Evolutionary conservation across 2,113 vertebrate species (phyloP).

Genomic region (Gymnogyps californianus): DNA sequence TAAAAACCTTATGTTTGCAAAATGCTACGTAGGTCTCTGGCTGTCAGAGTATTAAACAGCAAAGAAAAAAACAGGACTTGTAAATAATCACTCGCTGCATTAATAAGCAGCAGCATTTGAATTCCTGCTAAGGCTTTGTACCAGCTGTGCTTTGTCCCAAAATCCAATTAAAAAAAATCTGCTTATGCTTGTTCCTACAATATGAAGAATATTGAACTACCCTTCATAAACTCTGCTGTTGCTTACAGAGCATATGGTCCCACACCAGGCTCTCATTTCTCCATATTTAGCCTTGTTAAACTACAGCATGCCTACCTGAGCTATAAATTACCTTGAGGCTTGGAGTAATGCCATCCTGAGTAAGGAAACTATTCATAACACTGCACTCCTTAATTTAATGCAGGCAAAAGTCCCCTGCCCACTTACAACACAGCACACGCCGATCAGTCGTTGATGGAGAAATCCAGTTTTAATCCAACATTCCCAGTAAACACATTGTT

Average conservation of each 20-base stretch:
- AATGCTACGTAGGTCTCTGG: neutral
- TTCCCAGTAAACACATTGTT: neutral
- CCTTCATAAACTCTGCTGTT: neutral
- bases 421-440: neutral
- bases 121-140: constrained; percentile 59
- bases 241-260: neutral
- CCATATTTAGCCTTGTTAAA: constrained; percentile 30
- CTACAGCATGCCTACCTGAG: constrained; percentile 21
- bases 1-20: neutral
- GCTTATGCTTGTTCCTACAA: constrained; percentile 50
- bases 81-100: constrained; percentile 41
- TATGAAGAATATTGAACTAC: neutral
- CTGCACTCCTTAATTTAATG: neutral
- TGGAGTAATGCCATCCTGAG: neutral
- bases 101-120: constrained; percentile 56
- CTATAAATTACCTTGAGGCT: constrained; percentile 36
- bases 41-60: constrained; percentile 36
- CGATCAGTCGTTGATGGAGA: neutral
- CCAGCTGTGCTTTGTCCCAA: constrained; percentile 63
- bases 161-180: constrained; percentile 51
- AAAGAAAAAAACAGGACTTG: constrained; percentile 44
- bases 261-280: constrained; percentile 1
- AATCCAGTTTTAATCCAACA: neutral
- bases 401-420: neutral
- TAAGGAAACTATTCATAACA: neutral